Conservation (phyloP, 2,113 vertebrate species). For the Nycticorax nycticorax region DNA sequence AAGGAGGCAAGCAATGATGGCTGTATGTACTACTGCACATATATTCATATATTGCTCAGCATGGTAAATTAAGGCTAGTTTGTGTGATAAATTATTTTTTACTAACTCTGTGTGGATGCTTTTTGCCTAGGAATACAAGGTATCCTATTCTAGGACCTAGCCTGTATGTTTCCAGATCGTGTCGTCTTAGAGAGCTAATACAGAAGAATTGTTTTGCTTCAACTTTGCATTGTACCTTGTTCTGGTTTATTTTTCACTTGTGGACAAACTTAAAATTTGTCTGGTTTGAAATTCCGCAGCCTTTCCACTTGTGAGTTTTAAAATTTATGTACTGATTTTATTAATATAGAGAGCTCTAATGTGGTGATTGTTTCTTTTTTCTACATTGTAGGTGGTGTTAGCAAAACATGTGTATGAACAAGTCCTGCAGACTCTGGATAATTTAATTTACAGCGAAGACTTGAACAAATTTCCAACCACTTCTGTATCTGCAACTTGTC, state of each 20-base stretch:
- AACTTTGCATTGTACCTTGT: not conserved
- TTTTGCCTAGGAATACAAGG: not conserved
- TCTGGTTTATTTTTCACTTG: not conserved
- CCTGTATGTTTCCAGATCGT: not conserved
- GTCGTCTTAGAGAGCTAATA: not conserved
- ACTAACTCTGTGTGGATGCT: not conserved
- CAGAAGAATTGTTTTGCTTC: not conserved
- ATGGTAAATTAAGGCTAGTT: not conserved
- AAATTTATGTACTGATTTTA: not conserved
- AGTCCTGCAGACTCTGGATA: conserved; percentile 94
- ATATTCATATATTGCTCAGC: not conserved
- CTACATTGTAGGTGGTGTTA: conserved; percentile 84
- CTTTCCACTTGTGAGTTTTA: not conserved
- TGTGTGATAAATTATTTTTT: not conserved
- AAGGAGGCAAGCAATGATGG: not conserved
- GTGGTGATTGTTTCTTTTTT: not conserved
- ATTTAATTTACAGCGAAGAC: conserved; percentile 89
- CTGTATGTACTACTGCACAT: not conserved
- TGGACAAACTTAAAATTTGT: not conserved
- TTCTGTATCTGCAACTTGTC: conserved; percentile 71
- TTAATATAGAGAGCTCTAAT: not conserved
- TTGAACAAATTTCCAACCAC: conserved; percentile 71
- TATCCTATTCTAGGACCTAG: not conserved
- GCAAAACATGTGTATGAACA: conserved; percentile 97
- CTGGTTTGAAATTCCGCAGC: not conserved